A percentile compares a stretch with the other conserved stretches of the same genome.
Evolutionary conservation across 2,888 invertebrate genomes (phyloP).

Genomic region (Anaspis maculata): DNA sequence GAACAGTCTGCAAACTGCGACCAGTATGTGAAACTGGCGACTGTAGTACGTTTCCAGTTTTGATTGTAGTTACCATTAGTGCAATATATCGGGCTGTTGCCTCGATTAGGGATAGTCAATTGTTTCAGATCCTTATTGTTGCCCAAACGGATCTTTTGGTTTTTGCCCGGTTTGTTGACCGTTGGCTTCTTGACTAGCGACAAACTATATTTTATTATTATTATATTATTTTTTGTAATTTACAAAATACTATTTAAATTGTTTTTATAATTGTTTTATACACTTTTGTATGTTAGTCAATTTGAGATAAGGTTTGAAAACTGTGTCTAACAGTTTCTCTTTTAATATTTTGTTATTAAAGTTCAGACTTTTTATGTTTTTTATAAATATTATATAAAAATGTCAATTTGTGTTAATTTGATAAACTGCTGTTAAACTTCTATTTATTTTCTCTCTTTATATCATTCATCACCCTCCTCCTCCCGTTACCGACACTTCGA

Average conservation of each 20-base stretch:
- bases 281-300: slow-evolving; percentile 43
- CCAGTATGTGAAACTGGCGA: slow-evolving; percentile 19
- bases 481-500: no score
- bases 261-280: slow-evolving; percentile 44
- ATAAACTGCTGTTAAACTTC: slow-evolving; percentile 43
- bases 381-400: slow-evolving; percentile 43
- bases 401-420: slow-evolving; percentile 44
- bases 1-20: slow-evolving; percentile 13
- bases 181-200: slow-evolving; percentile 39
- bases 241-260: slow-evolving; percentile 38
- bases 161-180: slow-evolving; percentile 32
- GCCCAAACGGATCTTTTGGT: slow-evolving; percentile 36
- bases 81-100: slow-evolving; percentile 41
- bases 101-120: slow-evolving; percentile 42
- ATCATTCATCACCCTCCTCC: no score
- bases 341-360: slow-evolving; percentile 45
- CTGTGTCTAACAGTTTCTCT: slow-evolving; percentile 34
- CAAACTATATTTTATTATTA: slow-evolving; percentile 36
- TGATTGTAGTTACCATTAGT: slow-evolving; percentile 42
- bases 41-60: slow-evolving; percentile 19
- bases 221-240: slow-evolving; percentile 37
- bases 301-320: slow-evolving; percentile 39
- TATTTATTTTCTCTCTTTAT: no score
- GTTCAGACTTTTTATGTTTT: slow-evolving; percentile 45
- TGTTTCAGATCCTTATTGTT: slow-evolving; percentile 42